Evolutionary conservation across 2,797 vertebrate species (phyloP).

Genomic region (Chiroxiphia lanceolata): DNA sequence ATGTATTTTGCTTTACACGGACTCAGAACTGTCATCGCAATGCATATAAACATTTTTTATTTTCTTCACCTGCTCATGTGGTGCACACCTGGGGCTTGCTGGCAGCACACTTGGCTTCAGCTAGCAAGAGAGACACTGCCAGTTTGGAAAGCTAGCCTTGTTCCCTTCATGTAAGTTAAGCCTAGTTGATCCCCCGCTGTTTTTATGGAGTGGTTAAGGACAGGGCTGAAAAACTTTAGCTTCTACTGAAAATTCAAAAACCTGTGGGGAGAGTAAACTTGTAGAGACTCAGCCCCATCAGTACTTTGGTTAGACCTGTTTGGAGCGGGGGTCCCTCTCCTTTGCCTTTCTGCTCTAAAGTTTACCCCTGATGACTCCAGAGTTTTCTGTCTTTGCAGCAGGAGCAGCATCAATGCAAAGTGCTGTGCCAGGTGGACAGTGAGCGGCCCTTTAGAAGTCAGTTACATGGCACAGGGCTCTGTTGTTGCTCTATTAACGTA

Average conservation of each 20-base stretch:
- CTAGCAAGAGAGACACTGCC: background rate
- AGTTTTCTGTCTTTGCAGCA: background rate
- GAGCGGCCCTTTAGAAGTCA: background rate
- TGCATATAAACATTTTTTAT: slow-evolving; percentile 68
- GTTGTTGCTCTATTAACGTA: background rate
- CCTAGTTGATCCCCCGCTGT: background rate
- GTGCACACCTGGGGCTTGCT: slow-evolving; percentile 62
- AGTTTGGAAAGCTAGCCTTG: slow-evolving; percentile 41
- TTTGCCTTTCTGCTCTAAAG: background rate
- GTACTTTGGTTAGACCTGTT: background rate
- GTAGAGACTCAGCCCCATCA: background rate
- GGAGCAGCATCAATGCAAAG: background rate
- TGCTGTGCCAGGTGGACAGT: background rate
- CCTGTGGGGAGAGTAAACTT: background rate
- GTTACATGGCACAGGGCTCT: background rate
- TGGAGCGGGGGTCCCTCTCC: background rate
- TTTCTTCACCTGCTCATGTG: slow-evolving; percentile 73
- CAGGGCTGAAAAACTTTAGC: slow-evolving; percentile 17
- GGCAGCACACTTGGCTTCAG: slow-evolving; percentile 3
- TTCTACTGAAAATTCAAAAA: slow-evolving; percentile 17
- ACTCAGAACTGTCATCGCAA: slow-evolving; percentile 66
- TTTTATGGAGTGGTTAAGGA: slow-evolving; percentile 62
- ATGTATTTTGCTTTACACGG: slow-evolving; percentile 60
- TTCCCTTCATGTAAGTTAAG: slow-evolving; percentile 27
- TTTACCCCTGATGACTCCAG: background rate